Evolutionary conservation across 2,113 vertebrate species (phyloP).

Genomic region (Rhipidura dahli): DNA sequence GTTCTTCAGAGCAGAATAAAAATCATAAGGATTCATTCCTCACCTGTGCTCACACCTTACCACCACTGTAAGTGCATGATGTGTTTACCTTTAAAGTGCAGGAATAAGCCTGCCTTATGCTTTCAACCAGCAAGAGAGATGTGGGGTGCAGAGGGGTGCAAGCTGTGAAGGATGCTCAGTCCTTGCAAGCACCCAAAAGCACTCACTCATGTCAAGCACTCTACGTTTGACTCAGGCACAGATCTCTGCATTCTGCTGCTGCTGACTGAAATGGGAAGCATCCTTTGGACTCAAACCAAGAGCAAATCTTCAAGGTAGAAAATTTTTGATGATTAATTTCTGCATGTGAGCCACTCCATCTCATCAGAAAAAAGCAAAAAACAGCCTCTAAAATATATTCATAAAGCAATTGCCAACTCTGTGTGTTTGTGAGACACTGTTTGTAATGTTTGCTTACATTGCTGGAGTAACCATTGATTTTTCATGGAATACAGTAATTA

Average conservation of each 20-base stretch:
- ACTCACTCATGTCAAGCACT: neutral
- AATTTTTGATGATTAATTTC: neutral
- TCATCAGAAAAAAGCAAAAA: neutral
- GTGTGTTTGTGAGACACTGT: neutral
- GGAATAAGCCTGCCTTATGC: neutral
- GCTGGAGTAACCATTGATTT: conserved; percentile 6
- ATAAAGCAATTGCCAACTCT: neutral
- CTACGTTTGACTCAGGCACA: neutral
- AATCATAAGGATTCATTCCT: neutral
- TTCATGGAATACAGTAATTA: conserved; percentile 7
- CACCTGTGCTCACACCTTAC: neutral
- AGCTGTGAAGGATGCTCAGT: neutral
- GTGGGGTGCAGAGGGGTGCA: neutral
- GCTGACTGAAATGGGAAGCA: neutral
- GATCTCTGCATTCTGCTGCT: neutral
- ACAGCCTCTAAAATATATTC: neutral
- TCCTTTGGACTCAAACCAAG: neutral
- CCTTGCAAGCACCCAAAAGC: neutral
- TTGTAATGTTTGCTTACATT: neutral
- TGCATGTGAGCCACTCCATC: neutral
- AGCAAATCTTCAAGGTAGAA: neutral
- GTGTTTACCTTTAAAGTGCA: neutral
- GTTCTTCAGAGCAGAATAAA: neutral
- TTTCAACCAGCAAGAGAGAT: neutral
- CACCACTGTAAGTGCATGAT: neutral